A percentile compares a stretch with the other conserved stretches of the same genome.
Conservation (phyloP, 2,888 invertebrate species). For the Dryobota labecula region DNA sequence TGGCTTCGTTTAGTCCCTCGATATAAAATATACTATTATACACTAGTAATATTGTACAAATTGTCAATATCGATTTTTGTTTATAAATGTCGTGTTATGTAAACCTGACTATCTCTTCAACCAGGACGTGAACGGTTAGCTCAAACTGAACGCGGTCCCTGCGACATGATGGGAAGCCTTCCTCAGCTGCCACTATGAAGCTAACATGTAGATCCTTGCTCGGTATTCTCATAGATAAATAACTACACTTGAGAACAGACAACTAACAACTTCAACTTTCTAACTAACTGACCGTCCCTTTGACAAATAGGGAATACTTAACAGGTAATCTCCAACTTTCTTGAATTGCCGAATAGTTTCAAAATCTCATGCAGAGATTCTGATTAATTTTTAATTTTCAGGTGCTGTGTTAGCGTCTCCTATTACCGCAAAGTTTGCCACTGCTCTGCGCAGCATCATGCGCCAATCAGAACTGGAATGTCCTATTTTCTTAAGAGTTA, state of each 20-base stretch:
- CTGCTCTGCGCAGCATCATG: background rate
- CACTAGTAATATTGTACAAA: too few relatives aligned
- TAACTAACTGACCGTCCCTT: too few relatives aligned
- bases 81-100: background rate
- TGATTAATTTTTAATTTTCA: background rate
- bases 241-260: too few relatives aligned
- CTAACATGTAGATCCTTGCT: too few relatives aligned
- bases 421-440: background rate
- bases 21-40: too few relatives aligned
- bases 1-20: too few relatives aligned
- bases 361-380: too few relatives aligned
- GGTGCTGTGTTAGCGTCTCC: conserved; percentile 19
- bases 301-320: too few relatives aligned
- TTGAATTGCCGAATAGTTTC: too few relatives aligned
- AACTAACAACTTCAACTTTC: too few relatives aligned
- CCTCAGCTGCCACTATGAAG: background rate
- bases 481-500: conserved; percentile 4
- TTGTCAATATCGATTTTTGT: background rate
- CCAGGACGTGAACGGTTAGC: background rate
- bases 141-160: background rate
- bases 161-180: background rate
- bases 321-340: too few relatives aligned
- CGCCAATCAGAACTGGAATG: background rate
- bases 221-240: too few relatives aligned
- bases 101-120: background rate